Evolutionary conservation across 1,140 invertebrate genomes (phyloP).

Genomic region (Eriocheir sinensis): DNA sequence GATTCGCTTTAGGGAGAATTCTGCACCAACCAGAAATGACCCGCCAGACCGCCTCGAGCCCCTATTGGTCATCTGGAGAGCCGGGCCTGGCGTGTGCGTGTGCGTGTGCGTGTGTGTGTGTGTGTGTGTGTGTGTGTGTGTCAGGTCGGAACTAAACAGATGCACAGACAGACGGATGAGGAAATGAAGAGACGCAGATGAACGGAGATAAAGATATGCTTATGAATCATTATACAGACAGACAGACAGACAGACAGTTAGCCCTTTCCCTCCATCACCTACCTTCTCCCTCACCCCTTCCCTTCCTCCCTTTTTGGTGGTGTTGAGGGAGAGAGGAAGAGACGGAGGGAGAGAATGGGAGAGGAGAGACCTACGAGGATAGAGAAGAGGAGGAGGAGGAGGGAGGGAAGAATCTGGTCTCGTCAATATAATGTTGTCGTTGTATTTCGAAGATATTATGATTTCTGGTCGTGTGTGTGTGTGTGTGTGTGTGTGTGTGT

Average conservation of each 20-base stretch:
- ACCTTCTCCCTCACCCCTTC: not conserved
- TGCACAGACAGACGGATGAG: not conserved
- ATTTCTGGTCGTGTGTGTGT: not conserved
- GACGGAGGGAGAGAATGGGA: not conserved
- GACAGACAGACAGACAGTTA: not conserved
- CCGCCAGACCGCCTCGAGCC: not conserved
- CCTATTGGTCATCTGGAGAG: not conserved
- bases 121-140: too few species aligned
- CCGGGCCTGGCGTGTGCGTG: not conserved
- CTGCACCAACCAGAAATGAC: not conserved
- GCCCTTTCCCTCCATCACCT: not conserved
- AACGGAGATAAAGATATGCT: not conserved
- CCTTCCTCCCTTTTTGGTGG: too few species aligned
- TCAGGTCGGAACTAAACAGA: not conserved
- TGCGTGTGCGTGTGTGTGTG: not conserved
- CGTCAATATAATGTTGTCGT: not conserved
- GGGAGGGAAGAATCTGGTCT: not conserved
- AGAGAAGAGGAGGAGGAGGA: not conserved
- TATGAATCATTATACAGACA: not conserved
- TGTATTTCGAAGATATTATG: not conserved
- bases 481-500: constrained; percentile 19
- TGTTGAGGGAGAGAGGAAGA: not conserved
- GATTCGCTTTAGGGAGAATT: not conserved
- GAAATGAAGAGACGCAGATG: not conserved
- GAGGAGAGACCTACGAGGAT: not conserved